phyloP scores from a whole-genome alignment of 2,888 invertebrate genomes.

The Tinea trinotella region DNA sequence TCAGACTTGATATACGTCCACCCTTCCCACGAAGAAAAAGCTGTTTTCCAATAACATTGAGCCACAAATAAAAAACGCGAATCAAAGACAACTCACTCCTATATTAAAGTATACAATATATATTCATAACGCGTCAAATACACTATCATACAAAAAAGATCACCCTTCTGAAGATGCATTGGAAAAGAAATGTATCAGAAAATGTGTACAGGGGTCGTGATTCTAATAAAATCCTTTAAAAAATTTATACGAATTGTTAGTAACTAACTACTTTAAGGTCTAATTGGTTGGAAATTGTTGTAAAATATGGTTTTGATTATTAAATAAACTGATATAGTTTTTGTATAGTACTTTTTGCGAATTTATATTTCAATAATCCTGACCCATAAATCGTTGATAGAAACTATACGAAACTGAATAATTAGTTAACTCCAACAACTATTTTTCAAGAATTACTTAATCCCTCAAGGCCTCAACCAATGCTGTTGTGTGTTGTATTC shows the following conservation, averaged over 20 bases:
- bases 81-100: constrained; percentile 36
- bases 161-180: constrained; percentile 65
- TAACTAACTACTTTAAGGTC: too few species aligned
- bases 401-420: too few species aligned
- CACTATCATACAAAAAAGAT: constrained; percentile 68
- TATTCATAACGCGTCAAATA: constrained; percentile 68
- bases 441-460: background rate
- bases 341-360: too few species aligned
- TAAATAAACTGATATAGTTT: too few species aligned
- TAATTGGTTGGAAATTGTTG: too few species aligned
- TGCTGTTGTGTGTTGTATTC: constrained; percentile 54
- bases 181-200: constrained; percentile 66
- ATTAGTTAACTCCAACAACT: too few species aligned
- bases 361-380: too few species aligned
- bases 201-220: constrained; percentile 16
- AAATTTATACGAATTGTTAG: too few species aligned
- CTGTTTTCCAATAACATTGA: constrained; percentile 4
- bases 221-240: too few species aligned
- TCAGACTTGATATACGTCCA: too few species aligned
- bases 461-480: background rate
- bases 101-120: constrained; percentile 65
- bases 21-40: background rate
- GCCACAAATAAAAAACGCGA: background rate
- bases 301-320: too few species aligned
- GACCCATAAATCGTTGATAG: too few species aligned